phyloP scores from a whole-genome alignment of 2,888 invertebrate genomes.

The Spodoptera exigua region DNA sequence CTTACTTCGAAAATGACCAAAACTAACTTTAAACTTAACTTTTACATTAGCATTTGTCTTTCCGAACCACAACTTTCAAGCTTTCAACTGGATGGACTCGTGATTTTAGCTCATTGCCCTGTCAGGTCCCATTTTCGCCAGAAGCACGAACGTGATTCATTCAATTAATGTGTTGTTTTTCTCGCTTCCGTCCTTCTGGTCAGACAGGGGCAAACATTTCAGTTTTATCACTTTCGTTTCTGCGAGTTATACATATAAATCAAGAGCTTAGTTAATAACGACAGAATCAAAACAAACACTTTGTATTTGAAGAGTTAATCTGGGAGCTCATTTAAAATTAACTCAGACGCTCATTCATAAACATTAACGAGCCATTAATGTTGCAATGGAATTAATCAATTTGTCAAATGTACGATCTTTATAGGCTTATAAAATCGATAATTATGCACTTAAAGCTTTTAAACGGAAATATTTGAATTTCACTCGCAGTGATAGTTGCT shows the following conservation, averaged over 20 bases:
- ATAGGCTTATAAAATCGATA: slow-evolving; percentile 16
- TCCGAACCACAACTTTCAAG: too few relatives aligned
- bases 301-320: slow-evolving; percentile 6
- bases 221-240: slow-evolving; percentile 33
- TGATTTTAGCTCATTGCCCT: too few relatives aligned
- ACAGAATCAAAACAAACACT: slow-evolving; percentile 31
- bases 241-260: slow-evolving; percentile 42
- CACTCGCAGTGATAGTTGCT: slow-evolving; percentile 49
- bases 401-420: slow-evolving; percentile 14
- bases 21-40: too few relatives aligned
- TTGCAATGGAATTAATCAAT: slow-evolving; percentile 24
- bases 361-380: slow-evolving; percentile 26
- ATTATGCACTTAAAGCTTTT: slow-evolving; percentile 12
- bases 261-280: slow-evolving; percentile 14
- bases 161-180: slow-evolving; percentile 22
- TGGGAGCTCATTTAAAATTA: slow-evolving; percentile 4
- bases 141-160: slow-evolving; percentile 12
- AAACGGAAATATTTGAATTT: slow-evolving; percentile 26
- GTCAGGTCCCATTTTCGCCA: slow-evolving; percentile 10
- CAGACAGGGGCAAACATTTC: slow-evolving; percentile 8
- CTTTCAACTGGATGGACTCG: too few relatives aligned
- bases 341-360: slow-evolving; percentile 17
- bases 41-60: too few relatives aligned
- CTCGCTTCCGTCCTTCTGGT: slow-evolving; percentile 3
- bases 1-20: too few relatives aligned